These are phyloP conservation scores for Platyrinchus mystaceus DNA, from an alignment of 2,797 vertebrate species.

Conservation along the genomic window DNA sequence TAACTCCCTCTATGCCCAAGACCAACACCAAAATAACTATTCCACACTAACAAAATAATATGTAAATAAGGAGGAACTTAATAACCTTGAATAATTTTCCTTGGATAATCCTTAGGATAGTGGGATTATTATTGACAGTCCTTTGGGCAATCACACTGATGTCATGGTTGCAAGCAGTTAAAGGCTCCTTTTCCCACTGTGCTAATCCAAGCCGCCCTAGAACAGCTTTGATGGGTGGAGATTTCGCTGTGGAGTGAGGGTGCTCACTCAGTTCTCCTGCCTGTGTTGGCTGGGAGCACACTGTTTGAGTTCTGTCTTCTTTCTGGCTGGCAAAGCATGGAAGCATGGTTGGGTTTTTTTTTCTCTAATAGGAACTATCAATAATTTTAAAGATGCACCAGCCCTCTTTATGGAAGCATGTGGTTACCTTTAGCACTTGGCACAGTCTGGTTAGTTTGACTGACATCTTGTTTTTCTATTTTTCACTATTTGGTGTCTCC, in stretches of 20 bases:
- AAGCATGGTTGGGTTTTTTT: rapidly evolving
- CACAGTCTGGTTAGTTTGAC: not conserved
- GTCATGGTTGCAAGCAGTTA: not conserved
- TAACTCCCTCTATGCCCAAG: not conserved
- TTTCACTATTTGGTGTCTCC: not conserved
- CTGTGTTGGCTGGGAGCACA: not conserved
- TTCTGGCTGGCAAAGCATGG: not conserved
- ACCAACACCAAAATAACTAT: not conserved
- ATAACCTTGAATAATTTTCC: not conserved
- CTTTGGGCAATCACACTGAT: not conserved
- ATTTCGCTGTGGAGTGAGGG: rapidly evolving
- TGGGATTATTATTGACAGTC: not conserved
- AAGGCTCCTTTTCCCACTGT: not conserved
- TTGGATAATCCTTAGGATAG: not conserved
- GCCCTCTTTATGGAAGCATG: not conserved
- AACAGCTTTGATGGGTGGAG: not conserved
- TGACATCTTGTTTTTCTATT: not conserved
- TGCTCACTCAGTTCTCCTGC: not conserved
- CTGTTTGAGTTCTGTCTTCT: not conserved
- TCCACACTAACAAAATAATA: not conserved
- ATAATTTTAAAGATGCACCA: not conserved
- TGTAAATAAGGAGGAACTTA: not conserved
- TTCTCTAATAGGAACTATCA: not conserved
- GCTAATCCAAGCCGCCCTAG: not conserved
- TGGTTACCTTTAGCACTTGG: not conserved